Base-by-base conservation (phyloP, 2,888 invertebrate species). In the Germaria angustata region DNA sequence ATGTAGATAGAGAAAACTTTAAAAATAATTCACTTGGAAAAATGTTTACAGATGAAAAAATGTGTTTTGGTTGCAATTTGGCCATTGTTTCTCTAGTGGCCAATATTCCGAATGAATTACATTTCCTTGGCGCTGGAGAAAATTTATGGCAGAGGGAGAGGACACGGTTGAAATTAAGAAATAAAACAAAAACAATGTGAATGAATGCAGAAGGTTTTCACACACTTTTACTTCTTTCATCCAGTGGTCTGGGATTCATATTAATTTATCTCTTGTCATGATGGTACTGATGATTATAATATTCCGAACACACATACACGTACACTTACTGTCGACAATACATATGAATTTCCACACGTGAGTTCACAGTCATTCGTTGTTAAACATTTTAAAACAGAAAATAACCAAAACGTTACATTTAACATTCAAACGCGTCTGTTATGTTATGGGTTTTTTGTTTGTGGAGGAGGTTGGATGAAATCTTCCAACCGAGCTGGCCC, bases 211-310 rank as follows among this genome's bases (percentile, higher is more conserved):
- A 24, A 51, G 65, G 28, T 68, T 78, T 73, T 55, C 49, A 39
- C 59, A 41, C 39, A 13, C 36, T 53, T 72, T 72, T 22, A 32
- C 49, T 65, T 76, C 36, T 61, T 28, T 36, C 2, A 55, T 46
- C 17, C 34, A 28, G 34, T 36, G 32, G 46, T 46, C 53, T 34
- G 79, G 85, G 84, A 81, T 84, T 83, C 86, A 84, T 86, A 85
- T 88, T 88, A 86, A 88, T 87, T 88, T 88, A 86, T 88, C 88
- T 86, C 87, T 87, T 87, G 86, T 87, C 88, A 85, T 79, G 85
- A 84, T 83, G 61, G 71, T 53, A 49, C 6, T 11, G 41, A 32
- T 20, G 22, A 69, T 55, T 32, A 32, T 44, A 5, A 32, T 39
- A 41, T 28, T 72, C 2, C 15, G 24, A n/a, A 66, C n/a, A 46